These are phyloP conservation scores for Macrobrachium nipponense DNA, from an alignment of 1,140 invertebrate species.

Conservation along the genomic window DNA sequence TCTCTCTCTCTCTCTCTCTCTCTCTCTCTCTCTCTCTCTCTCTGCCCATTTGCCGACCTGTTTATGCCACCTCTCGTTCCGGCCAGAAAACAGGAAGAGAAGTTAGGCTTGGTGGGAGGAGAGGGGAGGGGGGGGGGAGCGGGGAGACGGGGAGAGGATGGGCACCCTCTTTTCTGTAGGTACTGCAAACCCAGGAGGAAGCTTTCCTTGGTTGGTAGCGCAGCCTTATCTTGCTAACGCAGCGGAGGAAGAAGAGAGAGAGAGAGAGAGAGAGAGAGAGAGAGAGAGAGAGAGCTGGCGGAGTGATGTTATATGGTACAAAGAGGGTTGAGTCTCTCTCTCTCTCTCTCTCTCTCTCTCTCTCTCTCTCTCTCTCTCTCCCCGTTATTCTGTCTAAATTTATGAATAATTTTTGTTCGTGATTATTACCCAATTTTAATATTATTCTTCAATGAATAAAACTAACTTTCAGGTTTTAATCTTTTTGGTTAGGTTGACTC, in stretches of 20 bases:
- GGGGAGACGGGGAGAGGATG: neutral
- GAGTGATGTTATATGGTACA: neutral
- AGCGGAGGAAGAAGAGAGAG: neutral
- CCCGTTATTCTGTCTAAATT: neutral
- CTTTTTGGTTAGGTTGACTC: too few relatives aligned
- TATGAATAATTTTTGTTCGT: neutral
- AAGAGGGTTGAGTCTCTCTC: neutral
- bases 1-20: constrained; percentile 8
- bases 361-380: constrained; percentile 34
- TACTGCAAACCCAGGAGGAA: neutral
- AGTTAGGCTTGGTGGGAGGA: neutral
- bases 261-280: constrained; percentile 30
- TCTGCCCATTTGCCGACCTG: neutral
- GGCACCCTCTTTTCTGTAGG: neutral
- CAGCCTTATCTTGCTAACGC: neutral
- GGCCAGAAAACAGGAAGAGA: constrained; percentile 8
- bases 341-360: constrained; percentile 38
- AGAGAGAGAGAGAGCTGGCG: neutral
- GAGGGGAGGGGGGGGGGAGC: neutral
- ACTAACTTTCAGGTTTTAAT: too few relatives aligned
- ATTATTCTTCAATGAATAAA: too few relatives aligned
- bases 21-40: constrained; percentile 24
- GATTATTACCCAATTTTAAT: too few relatives aligned
- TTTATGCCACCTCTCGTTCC: constrained; percentile 16
- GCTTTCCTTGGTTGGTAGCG: neutral